Conservation (phyloP, 1,140 invertebrate species). For the Gerris buenoi region DNA sequence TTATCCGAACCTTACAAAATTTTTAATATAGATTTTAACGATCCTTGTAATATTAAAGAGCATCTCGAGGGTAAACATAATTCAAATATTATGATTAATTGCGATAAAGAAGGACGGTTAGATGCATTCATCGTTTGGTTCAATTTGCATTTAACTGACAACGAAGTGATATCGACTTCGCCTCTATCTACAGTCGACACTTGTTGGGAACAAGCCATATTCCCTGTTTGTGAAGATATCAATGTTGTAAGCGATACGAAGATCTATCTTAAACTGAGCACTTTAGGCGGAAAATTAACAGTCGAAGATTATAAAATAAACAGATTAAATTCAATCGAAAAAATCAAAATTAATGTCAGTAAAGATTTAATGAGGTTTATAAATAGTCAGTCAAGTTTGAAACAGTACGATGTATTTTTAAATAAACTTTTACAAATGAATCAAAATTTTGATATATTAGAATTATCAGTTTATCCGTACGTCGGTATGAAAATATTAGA, state of each 20-base stretch:
- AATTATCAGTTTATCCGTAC: not conserved
- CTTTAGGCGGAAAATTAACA: not conserved
- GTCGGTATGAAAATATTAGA: too few relatives aligned
- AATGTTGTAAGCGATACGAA: not conserved
- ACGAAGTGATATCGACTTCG: conserved; percentile 38
- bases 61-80: not conserved
- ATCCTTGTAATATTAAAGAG: not conserved
- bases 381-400: too few relatives aligned
- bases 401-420: too few relatives aligned
- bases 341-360: not conserved
- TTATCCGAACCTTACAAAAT: not conserved
- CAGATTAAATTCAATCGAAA: not conserved
- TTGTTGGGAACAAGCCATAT: not conserved
- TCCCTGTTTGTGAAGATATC: not conserved
- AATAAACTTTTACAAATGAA: not conserved
- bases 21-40: not conserved
- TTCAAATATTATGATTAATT: not conserved
- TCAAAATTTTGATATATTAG: not conserved
- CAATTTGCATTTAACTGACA: conserved; percentile 49
- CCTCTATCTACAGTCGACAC: conserved; percentile 16
- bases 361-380: not conserved
- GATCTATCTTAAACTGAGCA: not conserved
- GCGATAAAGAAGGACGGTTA: conserved; percentile 28
- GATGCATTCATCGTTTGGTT: conserved; percentile 56
- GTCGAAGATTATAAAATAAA: not conserved